A percentile compares a stretch with the other conserved stretches of the same genome.
Evolutionary conservation across 2,797 vertebrate genomes (phyloP).

Genomic region (Ctenosaura bakeri): DNA sequence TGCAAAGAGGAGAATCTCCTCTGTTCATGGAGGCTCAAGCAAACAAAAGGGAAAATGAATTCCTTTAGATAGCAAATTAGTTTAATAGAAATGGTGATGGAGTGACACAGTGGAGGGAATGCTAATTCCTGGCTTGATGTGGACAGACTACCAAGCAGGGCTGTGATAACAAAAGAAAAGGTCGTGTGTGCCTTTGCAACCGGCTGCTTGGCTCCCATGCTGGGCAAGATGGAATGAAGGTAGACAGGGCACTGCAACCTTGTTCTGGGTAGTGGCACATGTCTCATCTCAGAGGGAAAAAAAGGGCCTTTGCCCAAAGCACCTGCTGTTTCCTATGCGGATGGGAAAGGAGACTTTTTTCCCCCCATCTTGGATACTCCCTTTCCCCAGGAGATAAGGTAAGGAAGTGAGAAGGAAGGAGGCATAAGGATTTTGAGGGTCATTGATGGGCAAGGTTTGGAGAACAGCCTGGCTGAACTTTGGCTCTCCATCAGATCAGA

Average conservation of each 20-base stretch:
- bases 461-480: too few relatives aligned
- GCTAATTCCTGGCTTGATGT: conserved; percentile 40
- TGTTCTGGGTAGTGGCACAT: neutral
- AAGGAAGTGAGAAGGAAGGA: too few relatives aligned
- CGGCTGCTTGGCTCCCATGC: neutral
- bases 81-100: conserved; percentile 75
- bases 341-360: too few relatives aligned
- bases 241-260: too few relatives aligned
- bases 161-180: neutral
- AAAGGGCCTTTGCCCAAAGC: too few relatives aligned
- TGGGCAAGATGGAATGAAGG: neutral
- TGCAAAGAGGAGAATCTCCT: neutral
- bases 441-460: too few relatives aligned
- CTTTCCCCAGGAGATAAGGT: too few relatives aligned
- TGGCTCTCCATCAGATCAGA: too few relatives aligned
- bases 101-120: conserved; percentile 64
- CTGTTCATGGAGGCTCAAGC: conserved; percentile 23
- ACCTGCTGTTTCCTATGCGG: too few relatives aligned
- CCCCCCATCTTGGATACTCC: too few relatives aligned
- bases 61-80: conserved; percentile 76
- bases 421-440: too few relatives aligned
- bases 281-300: too few relatives aligned
- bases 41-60: conserved; percentile 78
- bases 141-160: conserved; percentile 63
- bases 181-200: neutral